Conservation (phyloP, 2,888 invertebrate genomes). For the Apamea anceps region DNA sequence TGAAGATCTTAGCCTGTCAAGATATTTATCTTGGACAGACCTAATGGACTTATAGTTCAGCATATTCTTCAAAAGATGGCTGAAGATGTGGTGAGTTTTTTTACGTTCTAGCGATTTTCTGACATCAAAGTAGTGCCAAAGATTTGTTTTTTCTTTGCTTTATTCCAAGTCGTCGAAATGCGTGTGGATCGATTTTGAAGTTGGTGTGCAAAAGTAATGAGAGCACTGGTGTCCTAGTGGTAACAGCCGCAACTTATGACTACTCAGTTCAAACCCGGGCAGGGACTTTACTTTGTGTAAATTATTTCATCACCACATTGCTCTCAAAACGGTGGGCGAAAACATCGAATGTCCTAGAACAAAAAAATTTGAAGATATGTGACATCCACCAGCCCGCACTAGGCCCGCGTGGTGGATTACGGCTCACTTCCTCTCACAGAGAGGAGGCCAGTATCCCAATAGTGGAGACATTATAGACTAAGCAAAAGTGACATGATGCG, state of each 20-base stretch:
- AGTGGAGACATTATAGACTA: too few relatives aligned
- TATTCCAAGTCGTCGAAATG: not conserved
- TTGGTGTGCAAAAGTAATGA: not conserved
- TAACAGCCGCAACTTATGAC: too few relatives aligned
- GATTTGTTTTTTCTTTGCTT: not conserved
- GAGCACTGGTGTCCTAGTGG: too few relatives aligned
- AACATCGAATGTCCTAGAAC: not conserved
- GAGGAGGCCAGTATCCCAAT: too few relatives aligned
- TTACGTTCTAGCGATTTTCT: slow-evolving; percentile 16
- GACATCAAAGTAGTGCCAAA: not conserved
- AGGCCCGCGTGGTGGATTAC: too few relatives aligned
- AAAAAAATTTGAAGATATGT: too few relatives aligned
- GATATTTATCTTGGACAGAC: slow-evolving; percentile 55
- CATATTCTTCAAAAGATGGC: slow-evolving; percentile 46
- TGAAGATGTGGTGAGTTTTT: slow-evolving; percentile 7
- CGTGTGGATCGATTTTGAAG: not conserved
- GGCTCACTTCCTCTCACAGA: too few relatives aligned
- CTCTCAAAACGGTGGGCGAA: not conserved
- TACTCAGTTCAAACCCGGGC: too few relatives aligned
- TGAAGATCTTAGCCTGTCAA: slow-evolving; percentile 53
- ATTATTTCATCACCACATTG: too few relatives aligned
- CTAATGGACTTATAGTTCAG: slow-evolving; percentile 59
- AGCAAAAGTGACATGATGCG: too few relatives aligned
- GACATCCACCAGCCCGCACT: too few relatives aligned
- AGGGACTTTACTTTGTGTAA: not conserved